phyloP scores from a whole-genome alignment of 1,140 invertebrate species.

The Caligus rogercresseyi region DNA sequence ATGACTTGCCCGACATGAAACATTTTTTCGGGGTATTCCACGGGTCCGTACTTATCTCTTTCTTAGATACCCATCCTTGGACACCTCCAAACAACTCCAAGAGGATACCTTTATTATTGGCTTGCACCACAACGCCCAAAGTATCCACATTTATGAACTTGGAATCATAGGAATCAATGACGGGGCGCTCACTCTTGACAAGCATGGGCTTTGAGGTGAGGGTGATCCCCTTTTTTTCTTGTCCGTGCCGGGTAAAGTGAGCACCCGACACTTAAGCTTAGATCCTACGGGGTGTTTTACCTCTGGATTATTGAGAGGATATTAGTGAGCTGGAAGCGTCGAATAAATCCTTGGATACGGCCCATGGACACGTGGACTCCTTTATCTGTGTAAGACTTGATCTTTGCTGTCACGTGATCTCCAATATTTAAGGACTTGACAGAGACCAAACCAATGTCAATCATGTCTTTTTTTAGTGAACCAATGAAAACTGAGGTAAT shows the following conservation, averaged over 20 bases:
- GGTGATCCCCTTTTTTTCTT: neutral
- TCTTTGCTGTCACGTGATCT: neutral
- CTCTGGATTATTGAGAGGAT: slow-evolving; percentile 13
- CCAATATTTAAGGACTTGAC: neutral
- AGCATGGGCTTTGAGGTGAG: neutral
- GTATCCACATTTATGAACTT: slow-evolving; percentile 3
- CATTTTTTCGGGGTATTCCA: slow-evolving; percentile 8
- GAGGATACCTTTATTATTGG: slow-evolving; percentile 1
- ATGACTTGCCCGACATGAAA: slow-evolving; percentile 6
- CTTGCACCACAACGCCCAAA: slow-evolving; percentile 3
- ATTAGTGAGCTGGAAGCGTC: neutral
- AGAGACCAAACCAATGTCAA: neutral
- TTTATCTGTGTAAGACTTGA: neutral
- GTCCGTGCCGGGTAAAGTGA: neutral
- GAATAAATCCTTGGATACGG: neutral
- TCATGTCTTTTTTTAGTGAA: neutral
- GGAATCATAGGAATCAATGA: neutral
- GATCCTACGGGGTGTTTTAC: neutral
- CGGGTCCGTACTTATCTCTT: neutral
- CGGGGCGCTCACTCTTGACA: neutral
- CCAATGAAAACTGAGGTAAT: neutral
- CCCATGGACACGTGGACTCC: neutral
- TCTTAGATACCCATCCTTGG: slow-evolving; percentile 7
- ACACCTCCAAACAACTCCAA: neutral
- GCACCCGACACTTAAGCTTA: neutral